Conservation (phyloP, 2,113 vertebrate genomes). For the Pluvianellus socialis region DNA sequence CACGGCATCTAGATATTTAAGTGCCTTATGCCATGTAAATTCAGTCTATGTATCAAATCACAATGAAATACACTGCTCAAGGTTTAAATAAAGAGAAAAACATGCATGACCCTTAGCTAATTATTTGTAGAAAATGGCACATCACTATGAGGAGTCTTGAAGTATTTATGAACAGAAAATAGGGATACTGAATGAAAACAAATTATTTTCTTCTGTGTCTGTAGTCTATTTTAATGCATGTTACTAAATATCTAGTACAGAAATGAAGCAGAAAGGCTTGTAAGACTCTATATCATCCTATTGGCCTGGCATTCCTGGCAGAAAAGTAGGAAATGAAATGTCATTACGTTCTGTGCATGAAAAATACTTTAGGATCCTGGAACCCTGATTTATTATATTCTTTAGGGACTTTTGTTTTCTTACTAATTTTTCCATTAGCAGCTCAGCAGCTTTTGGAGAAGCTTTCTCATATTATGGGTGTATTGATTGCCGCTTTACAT, state of each 20-base stretch:
- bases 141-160: not conserved
- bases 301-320: not conserved
- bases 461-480: not conserved
- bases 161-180: not conserved
- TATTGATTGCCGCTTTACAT: not conserved
- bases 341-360: not conserved
- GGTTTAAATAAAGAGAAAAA: not conserved
- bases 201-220: not conserved
- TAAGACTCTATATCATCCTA: not conserved
- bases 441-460: constrained; percentile 5
- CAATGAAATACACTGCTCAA: not conserved
- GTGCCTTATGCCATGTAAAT: not conserved
- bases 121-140: not conserved
- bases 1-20: not conserved
- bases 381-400: constrained; percentile 26
- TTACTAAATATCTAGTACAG: not conserved
- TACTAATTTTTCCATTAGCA: constrained; percentile 52
- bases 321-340: constrained; percentile 43
- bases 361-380: not conserved
- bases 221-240: not conserved
- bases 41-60: not conserved
- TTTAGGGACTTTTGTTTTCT: constrained; percentile 10
- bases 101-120: not conserved
- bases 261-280: not conserved
- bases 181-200: not conserved